phyloP scores from a whole-genome alignment of 2,113 vertebrate species.

The Pteronura brasiliensis region DNA sequence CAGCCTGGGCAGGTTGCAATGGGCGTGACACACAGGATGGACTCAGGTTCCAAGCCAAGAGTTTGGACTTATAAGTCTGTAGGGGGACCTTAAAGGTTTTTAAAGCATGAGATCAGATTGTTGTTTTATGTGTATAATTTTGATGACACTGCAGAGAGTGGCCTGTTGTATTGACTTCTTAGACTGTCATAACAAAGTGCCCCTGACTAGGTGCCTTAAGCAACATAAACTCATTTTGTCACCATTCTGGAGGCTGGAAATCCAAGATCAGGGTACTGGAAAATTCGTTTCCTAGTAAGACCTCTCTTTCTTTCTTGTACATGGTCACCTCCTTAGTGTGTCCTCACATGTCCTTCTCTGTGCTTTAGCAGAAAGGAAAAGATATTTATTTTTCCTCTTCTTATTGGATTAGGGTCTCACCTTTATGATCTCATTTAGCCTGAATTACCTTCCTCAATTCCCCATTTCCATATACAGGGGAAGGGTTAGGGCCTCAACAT shows the following conservation, averaged over 20 bases:
- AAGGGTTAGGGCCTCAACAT: not conserved
- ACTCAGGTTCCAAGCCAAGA: not conserved
- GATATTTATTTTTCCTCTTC: not conserved
- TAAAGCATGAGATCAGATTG: not conserved
- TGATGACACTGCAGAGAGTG: not conserved
- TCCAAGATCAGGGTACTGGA: not conserved
- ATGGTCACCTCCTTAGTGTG: not conserved
- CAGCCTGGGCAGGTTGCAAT: not conserved
- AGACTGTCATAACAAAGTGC: not conserved
- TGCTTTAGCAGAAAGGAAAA: not conserved
- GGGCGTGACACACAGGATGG: rapidly evolving
- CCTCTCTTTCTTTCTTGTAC: not conserved
- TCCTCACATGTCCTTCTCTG: not conserved
- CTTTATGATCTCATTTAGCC: not conserved
- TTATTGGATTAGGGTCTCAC: not conserved
- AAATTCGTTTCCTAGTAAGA: not conserved
- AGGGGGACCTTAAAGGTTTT: not conserved
- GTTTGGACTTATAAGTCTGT: not conserved
- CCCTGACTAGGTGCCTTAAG: not conserved
- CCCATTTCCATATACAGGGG: not conserved
- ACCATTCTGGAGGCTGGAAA: not conserved
- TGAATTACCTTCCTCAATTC: not conserved
- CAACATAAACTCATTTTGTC: not conserved
- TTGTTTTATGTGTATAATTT: not conserved
- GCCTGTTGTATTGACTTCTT: not conserved